Evolutionary conservation across 2,797 vertebrate genomes (phyloP).

Genomic region (Phylloscopus collybita): DNA sequence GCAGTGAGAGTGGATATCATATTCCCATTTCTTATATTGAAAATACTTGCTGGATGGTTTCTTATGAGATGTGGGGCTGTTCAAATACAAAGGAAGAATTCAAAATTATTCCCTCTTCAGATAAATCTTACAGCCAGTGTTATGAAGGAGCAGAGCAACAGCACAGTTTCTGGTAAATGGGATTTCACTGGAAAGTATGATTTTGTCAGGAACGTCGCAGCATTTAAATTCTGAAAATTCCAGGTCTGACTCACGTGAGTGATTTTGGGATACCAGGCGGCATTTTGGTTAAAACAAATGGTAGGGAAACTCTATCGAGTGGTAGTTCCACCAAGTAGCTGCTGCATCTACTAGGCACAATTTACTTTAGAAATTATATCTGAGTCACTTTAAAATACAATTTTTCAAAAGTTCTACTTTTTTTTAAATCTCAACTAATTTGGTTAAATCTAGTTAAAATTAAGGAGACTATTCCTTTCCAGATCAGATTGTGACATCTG

Average conservation of each 20-base stretch:
- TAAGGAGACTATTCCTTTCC: background rate
- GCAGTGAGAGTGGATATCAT: background rate
- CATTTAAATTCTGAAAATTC: background rate
- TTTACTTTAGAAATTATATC: background rate
- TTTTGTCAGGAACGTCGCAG: background rate
- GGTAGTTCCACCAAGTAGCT: background rate
- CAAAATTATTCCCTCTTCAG: background rate
- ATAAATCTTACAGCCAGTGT: background rate
- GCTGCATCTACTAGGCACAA: background rate
- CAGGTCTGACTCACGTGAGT: background rate
- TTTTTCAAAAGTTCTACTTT: background rate
- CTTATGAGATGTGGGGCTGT: accelerated
- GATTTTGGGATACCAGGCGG: background rate
- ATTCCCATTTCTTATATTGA: background rate
- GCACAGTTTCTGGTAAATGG: background rate
- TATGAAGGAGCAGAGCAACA: background rate
- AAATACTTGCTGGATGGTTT: background rate
- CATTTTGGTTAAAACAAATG: background rate
- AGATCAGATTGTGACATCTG: background rate
- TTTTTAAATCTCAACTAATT: background rate
- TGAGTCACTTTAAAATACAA: background rate
- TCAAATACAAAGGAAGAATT: background rate
- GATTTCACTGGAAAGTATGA: background rate
- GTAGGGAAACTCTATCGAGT: background rate
- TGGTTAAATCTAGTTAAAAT: background rate